Conservation (phyloP, 2,888 invertebrate genomes). For the Callyntrura guangdongensis region DNA sequence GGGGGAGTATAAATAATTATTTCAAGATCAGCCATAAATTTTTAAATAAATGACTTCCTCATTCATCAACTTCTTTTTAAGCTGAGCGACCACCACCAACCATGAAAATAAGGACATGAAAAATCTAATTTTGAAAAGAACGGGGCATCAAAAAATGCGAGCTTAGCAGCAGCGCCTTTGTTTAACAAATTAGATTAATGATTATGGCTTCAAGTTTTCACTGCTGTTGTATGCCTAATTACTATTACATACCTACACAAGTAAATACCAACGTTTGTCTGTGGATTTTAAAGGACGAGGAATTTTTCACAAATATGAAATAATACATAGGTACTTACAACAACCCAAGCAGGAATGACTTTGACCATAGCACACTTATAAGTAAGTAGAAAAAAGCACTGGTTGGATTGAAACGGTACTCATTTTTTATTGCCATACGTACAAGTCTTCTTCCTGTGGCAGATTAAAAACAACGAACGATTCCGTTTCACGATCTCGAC, state of each 20-base stretch:
- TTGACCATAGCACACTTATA: too few relatives aligned
- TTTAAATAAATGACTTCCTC: conserved; percentile 30
- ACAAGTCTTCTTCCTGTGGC: background rate
- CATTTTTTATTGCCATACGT: background rate
- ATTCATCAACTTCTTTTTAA: background rate
- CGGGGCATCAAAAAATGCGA: background rate
- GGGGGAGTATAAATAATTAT: background rate
- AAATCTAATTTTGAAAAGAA: background rate
- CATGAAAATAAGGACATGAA: conserved; percentile 36
- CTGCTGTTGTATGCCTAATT: too few relatives aligned
- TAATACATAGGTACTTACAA: too few relatives aligned
- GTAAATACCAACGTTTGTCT: too few relatives aligned
- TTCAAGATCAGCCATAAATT: conserved; percentile 46
- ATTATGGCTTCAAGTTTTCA: too few relatives aligned
- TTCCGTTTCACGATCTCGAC: background rate
- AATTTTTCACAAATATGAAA: too few relatives aligned
- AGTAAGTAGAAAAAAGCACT: background rate
- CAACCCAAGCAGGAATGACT: too few relatives aligned
- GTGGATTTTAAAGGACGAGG: too few relatives aligned
- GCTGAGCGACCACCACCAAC: background rate
- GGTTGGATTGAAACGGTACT: conserved; percentile 7
- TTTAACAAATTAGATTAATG: background rate
- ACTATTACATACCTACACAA: too few relatives aligned
- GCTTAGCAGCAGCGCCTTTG: background rate
- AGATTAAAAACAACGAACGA: background rate